phyloP scores from a whole-genome alignment of 2,113 vertebrate genomes.

The Todiramphus chloris region DNA sequence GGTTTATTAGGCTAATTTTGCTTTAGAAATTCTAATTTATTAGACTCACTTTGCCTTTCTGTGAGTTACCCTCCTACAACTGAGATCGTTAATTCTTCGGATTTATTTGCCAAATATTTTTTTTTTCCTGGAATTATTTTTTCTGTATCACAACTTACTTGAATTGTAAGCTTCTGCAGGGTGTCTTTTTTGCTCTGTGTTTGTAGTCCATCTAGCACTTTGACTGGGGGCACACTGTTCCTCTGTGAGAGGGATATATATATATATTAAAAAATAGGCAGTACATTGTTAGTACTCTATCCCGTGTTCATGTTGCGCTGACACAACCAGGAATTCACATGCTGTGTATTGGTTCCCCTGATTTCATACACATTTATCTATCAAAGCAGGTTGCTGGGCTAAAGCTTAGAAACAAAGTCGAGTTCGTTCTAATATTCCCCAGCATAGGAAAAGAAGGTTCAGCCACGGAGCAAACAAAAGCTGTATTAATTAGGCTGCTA shows the following conservation, averaged over 20 bases:
- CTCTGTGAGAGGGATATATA: neutral
- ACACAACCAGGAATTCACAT: slow-evolving; percentile 12
- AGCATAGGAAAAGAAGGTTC: neutral
- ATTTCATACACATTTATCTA: slow-evolving; percentile 6
- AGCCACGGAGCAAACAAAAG: slow-evolving; percentile 32
- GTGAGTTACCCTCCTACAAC: neutral
- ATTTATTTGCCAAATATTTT: slow-evolving; percentile 23
- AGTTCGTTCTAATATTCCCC: neutral
- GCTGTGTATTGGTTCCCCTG: neutral
- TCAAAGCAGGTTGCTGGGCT: slow-evolving; percentile 28
- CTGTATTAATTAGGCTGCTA: slow-evolving; percentile 43
- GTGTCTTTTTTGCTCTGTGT: neutral
- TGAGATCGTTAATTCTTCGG: neutral
- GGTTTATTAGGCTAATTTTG: slow-evolving; percentile 12
- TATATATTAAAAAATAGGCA: neutral
- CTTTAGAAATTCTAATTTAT: neutral
- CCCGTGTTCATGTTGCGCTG: neutral
- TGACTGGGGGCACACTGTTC: neutral
- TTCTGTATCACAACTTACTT: neutral
- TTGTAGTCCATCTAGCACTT: slow-evolving; percentile 24
- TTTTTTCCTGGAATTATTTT: neutral
- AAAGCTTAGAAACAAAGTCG: slow-evolving; percentile 32
- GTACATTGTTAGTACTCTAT: slow-evolving; percentile 23
- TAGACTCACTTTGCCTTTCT: neutral
- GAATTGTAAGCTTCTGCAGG: neutral